A percentile compares a stretch with the other conserved stretches of the same genome.
Evolutionary conservation across 2,888 invertebrate species (phyloP).

Genomic region (Belgica antarctica): DNA sequence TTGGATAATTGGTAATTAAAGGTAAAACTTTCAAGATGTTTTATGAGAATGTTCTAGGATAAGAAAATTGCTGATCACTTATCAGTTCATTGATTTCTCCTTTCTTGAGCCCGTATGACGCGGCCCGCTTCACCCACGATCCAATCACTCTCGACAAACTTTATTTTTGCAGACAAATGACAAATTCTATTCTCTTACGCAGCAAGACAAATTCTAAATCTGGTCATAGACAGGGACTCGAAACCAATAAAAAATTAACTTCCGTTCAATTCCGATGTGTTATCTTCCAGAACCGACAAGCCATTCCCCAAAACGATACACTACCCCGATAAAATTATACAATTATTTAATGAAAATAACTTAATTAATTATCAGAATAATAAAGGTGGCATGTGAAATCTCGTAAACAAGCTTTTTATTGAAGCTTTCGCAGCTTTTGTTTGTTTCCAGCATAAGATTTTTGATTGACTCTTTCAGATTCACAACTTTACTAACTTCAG

Average conservation of each 20-base stretch:
- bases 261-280: background rate
- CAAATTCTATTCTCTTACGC: slow-evolving; percentile 7
- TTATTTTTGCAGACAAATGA: background rate
- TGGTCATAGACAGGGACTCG: background rate
- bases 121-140: background rate
- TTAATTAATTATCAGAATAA: slow-evolving; percentile 8
- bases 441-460: too few relatives aligned
- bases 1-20: background rate
- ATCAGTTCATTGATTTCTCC: background rate
- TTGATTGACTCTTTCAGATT: too few relatives aligned
- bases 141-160: background rate
- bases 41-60: background rate
- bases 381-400: slow-evolving; percentile 14
- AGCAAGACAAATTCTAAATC: background rate
- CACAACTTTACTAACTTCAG: too few relatives aligned
- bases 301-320: background rate
- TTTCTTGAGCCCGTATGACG: background rate
- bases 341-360: background rate
- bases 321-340: background rate
- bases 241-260: background rate
- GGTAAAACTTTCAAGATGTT: background rate
- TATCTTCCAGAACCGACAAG: background rate
- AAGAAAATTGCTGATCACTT: background rate
- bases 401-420: background rate
- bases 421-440: too few relatives aligned